Evolutionary conservation across 35 echinoderm and acorn worm species (phyloP), one percentile per base, ranked within the genome.

Genomic region (Apostichopus californicus): DNA sequence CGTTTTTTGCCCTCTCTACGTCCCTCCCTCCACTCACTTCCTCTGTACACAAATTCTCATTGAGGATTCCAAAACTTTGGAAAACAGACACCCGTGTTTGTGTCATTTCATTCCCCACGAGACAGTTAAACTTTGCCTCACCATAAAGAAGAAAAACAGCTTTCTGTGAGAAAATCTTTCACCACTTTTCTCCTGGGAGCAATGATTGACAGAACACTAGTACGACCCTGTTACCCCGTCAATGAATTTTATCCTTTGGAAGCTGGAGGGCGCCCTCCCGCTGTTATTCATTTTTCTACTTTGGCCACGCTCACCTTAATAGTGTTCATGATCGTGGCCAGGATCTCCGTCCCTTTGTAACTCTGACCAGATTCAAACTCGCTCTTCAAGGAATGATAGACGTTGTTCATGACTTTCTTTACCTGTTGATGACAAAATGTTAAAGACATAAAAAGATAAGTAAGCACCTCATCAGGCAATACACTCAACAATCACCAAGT

Each of bases 381-480:
- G 17, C 93, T 93, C 14, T 95, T 87, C 54, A 99, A 82, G n/a
- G 95, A 94, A 92, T 99, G 95, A 83, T 96, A 99, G 18, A 99
- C 97, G 79, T 94, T 99, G 90, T 99, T 99, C 97, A 98, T 98
- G 14, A 99, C 93, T 79, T 99, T 99, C 91, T 99, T 99, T 9
- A 99, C 97, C 97, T 99, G 78, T 56, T 64, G 23, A 61, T 4
- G 55, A 24, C 3, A 18, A 18, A 46, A 46, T 46, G 34, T 54
- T 11, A 54, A 91, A 61, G 8, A 12, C 7, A 61, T 61, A 61
- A 1, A 61, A 12, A 61, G 12, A 61, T 7, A 0, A 0, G 0
- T 61, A 61, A 61, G 7, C 12, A 9, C 12, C 58, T 46, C 34
- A 46, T 46, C 34, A 46, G 2, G 34, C 34, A 46, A 46, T 46